phyloP scores from a whole-genome alignment of 2,113 vertebrate species.

The Pachyramphus minor region DNA sequence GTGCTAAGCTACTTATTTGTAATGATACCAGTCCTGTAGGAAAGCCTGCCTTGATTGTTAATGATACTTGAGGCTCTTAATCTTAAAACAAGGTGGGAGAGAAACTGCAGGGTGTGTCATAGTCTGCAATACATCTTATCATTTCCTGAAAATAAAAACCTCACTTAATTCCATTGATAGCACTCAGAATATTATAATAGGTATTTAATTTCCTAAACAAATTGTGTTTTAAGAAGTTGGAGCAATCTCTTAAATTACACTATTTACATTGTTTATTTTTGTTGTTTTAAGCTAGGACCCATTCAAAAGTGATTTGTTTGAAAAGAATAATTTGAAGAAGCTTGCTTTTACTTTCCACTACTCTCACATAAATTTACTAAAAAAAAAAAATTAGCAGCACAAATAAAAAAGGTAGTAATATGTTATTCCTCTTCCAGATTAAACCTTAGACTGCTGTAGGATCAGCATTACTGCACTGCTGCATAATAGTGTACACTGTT shows the following conservation, averaged over 20 bases:
- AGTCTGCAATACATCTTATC: neutral
- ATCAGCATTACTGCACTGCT: conserved; percentile 20
- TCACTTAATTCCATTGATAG: conserved; percentile 45
- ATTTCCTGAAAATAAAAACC: conserved; percentile 44
- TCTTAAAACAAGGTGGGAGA: conserved; percentile 23
- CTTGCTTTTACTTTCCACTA: neutral
- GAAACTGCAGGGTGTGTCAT: conserved; percentile 43
- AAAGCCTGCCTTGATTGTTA: conserved; percentile 58
- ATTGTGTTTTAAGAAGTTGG: neutral
- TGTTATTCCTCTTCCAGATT: neutral
- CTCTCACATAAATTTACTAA: neutral
- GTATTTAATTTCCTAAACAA: conserved; percentile 44
- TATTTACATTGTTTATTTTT: conserved; percentile 17
- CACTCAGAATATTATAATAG: conserved; percentile 33
- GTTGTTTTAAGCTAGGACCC: neutral
- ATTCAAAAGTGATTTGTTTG: neutral
- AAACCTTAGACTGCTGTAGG: neutral
- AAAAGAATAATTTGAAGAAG: neutral
- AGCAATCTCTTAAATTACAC: neutral
- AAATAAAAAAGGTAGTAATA: neutral
- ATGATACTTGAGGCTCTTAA: conserved; percentile 56
- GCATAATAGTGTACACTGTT: conserved; percentile 23
- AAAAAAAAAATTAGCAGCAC: neutral
- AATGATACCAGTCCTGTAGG: conserved; percentile 42
- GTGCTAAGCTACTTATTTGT: conserved; percentile 59